phyloP scores from a whole-genome alignment of 2,888 invertebrate species.

The Chrysotoxum bicinctum region DNA sequence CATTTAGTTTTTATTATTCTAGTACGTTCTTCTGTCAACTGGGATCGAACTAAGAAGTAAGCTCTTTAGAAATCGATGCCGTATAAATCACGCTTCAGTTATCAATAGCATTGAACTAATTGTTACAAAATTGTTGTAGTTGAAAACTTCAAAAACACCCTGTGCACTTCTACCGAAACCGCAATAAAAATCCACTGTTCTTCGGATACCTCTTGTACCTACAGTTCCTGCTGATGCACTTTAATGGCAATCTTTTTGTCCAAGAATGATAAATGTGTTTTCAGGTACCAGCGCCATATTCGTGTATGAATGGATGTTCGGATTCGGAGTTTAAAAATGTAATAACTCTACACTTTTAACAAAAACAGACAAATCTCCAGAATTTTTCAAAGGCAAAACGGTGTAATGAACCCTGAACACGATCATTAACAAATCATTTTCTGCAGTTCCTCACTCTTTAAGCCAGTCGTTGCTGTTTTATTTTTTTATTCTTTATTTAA shows the following conservation, averaged over 20 bases:
- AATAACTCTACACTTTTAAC: conserved; percentile 5
- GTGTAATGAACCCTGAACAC: background rate
- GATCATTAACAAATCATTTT: background rate
- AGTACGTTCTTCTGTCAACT: too few species aligned
- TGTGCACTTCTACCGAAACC: background rate
- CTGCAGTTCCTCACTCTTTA: background rate
- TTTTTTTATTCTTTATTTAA: too few species aligned
- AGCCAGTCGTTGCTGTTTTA: background rate
- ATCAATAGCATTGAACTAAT: too few species aligned
- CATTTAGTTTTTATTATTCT: too few species aligned
- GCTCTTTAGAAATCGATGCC: too few species aligned
- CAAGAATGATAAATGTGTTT: conserved; percentile 50
- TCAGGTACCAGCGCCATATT: background rate
- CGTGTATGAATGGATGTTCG: background rate
- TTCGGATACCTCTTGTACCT: background rate
- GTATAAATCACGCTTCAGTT: too few species aligned
- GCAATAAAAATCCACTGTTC: background rate
- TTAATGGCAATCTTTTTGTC: background rate
- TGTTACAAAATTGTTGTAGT: too few species aligned
- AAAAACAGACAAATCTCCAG: background rate
- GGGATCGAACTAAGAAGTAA: too few species aligned
- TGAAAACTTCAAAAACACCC: background rate
- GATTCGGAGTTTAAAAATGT: background rate
- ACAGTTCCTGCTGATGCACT: background rate
- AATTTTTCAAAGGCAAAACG: background rate